Evolutionary conservation across 2,888 invertebrate species (phyloP), one percentile per base, ranked within the genome.

Genomic region (Drepana falcataria): DNA sequence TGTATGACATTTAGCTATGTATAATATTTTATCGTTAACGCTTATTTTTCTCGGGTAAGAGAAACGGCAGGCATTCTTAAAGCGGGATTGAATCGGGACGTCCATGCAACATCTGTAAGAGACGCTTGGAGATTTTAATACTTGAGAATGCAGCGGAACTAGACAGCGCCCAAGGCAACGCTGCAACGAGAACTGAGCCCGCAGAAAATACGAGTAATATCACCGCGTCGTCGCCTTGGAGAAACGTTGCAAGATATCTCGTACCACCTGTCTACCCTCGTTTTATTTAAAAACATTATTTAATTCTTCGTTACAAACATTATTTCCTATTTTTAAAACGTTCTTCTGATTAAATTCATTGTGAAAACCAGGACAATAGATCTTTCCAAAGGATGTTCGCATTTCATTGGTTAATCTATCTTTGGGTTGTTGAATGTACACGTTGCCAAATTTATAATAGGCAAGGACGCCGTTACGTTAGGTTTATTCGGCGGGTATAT

Each of bases 61-160:
- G 61, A 78, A 79, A 75, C 64, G 69, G 62, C 0, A 68, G 70
- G 68, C 74, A 72, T 75, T 79, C 77, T 73, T 66, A 78, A 71
- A 72, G 62, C 64, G 66, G 64, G 68, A 77, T 81, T 81, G 76
- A 73, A 77, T 79, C 67, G 69, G 67, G 64, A 60, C 64, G 70
- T 72, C 61, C 57, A 59, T 64, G 61, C 71, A 73, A 75, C 80
- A 79, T 76, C 81, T 80, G 82, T 71, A 66, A 60, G 66, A 60
- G 78, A 79, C 75, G 71, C 65, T 70, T 60, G 65, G 71, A 73
- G 70, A 79, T 81, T 82, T 80, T 80, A 82, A 77, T 83, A 78
- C 79, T 66, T 65, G 68, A 72, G 69, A 69, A 73, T 73, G 70
- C 73, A 70, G 70, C 49, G 48, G 51, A 47, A 56, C 51, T 53